Conservation (phyloP, 1,140 invertebrate genomes). For the Lithobius niger region DNA sequence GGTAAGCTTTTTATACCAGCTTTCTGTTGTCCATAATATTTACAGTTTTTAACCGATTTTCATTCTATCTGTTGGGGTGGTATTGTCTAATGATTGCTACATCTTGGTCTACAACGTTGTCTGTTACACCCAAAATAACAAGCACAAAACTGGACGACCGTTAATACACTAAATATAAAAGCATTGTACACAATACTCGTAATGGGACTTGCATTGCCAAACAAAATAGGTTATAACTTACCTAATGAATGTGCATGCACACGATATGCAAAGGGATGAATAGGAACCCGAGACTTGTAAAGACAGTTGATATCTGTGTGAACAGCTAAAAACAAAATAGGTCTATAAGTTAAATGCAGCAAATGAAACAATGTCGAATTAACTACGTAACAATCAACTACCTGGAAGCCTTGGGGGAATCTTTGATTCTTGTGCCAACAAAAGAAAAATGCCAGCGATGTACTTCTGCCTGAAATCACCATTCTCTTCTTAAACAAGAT, state of each 20-base stretch:
- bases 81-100: too few relatives aligned
- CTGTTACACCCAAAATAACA: too few relatives aligned
- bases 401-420: slow-evolving; percentile 30
- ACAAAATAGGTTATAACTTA: slow-evolving; percentile 5
- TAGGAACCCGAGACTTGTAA: slow-evolving; percentile 11
- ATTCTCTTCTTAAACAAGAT: slow-evolving; percentile 1
- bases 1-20: too few relatives aligned
- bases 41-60: too few relatives aligned
- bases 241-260: slow-evolving; percentile 42
- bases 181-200: too few relatives aligned
- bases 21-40: too few relatives aligned
- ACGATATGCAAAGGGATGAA: slow-evolving; percentile 43
- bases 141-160: too few relatives aligned
- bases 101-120: too few relatives aligned
- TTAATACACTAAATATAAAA: too few relatives aligned
- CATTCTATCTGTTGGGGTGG: too few relatives aligned
- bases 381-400: slow-evolving; percentile 17
- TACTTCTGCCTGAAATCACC: slow-evolving; percentile 27
- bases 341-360: slow-evolving; percentile 1
- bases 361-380: slow-evolving; percentile 8
- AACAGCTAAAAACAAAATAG: slow-evolving; percentile 13
- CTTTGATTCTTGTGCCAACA: slow-evolving; percentile 18
- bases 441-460: slow-evolving; percentile 32
- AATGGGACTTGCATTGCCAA: too few relatives aligned
- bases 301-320: slow-evolving; percentile 30